Conservation (phyloP, 2,797 vertebrate species). For the Hemibagrus guttatus region DNA sequence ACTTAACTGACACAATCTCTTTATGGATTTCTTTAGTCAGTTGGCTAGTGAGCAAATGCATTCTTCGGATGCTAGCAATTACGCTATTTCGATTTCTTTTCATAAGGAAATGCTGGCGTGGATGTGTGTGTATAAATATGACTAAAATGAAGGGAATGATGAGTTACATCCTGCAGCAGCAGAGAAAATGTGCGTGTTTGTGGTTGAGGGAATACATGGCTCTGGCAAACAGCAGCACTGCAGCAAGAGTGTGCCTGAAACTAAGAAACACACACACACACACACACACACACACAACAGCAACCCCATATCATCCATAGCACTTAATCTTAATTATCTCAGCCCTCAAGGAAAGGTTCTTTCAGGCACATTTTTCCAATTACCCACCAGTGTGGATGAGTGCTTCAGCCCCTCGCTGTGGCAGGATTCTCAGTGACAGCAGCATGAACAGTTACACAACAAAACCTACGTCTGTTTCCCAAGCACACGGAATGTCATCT, state of each 20-base stretch:
- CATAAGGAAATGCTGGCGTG: not conserved
- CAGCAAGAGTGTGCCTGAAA: constrained; percentile 2
- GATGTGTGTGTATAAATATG: not conserved
- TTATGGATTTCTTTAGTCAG: not conserved
- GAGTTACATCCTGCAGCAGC: not conserved
- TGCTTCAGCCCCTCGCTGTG: constrained; percentile 31
- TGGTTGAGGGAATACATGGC: not conserved
- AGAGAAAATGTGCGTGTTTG: not conserved
- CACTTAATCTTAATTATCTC: constrained; percentile 41
- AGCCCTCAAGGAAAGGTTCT: constrained; percentile 32
- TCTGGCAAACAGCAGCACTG: not conserved
- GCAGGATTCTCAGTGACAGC: constrained; percentile 30
- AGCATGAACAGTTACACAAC: constrained; percentile 30
- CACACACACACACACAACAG: not conserved
- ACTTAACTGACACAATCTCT: too few relatives aligned
- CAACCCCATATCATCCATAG: constrained; percentile 29
- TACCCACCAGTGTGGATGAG: constrained; percentile 40
- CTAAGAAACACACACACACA: not conserved
- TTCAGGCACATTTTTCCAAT: constrained; percentile 27
- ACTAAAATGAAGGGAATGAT: not conserved
- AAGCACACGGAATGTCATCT: not conserved
- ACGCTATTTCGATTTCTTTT: not conserved
- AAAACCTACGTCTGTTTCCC: constrained; percentile 21
- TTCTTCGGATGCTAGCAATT: not conserved
- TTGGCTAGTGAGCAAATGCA: not conserved